These are phyloP conservation scores for Novumbra hubbsi DNA, from an alignment of 2,797 vertebrate species.

Conservation along the genomic window DNA sequence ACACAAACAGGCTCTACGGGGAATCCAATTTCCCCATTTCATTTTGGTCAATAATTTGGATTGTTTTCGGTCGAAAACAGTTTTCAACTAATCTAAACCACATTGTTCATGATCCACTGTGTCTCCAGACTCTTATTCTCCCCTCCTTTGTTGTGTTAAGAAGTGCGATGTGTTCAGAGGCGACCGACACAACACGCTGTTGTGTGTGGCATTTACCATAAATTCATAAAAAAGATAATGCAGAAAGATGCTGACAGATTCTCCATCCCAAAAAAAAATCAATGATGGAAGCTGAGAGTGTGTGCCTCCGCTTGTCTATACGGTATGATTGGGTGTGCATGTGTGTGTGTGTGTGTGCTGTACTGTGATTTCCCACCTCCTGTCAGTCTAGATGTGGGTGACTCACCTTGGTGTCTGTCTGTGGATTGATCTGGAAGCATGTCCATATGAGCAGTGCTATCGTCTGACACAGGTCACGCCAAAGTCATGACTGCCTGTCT, in stretches of 20 bases:
- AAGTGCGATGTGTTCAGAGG: neutral
- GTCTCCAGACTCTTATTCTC: neutral
- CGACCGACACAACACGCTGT: neutral
- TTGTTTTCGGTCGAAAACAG: neutral
- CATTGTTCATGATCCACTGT: neutral
- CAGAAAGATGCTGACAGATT: neutral
- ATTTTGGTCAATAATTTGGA: neutral
- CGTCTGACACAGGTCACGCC: constrained; percentile 39
- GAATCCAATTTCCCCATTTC: neutral
- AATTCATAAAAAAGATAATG: neutral
- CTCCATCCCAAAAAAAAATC: neutral
- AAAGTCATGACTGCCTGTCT: constrained; percentile 50
- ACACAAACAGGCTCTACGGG: neutral
- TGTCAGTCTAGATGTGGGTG: constrained; percentile 23
- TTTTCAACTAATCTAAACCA: neutral
- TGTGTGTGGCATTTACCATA: neutral
- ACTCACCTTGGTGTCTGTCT: constrained; percentile 46
- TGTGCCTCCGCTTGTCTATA: neutral
- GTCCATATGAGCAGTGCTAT: constrained; percentile 34
- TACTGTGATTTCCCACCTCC: constrained; percentile 24
- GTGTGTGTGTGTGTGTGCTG: neutral
- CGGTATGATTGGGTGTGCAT: neutral
- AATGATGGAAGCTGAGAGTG: neutral
- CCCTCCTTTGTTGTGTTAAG: neutral
- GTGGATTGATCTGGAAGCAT: constrained; percentile 46